Evolutionary conservation across 2,888 invertebrate genomes (phyloP), one percentile per base, ranked within the genome.

Genomic region (Nomada fucata): DNA sequence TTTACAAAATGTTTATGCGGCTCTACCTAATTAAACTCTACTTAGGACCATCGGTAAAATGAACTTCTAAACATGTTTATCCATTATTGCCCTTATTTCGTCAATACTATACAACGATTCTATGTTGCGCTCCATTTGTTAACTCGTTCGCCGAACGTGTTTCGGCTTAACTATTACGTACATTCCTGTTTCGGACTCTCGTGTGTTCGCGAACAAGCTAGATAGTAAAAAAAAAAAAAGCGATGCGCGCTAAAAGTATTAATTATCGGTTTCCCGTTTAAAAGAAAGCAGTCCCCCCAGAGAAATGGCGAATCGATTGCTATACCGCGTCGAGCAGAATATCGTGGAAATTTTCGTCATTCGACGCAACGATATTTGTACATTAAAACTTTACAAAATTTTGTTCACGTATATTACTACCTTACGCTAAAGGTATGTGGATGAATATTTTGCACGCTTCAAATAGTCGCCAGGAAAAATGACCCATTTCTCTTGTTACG

Each of bases 1-100:
- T 82, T 83, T 82, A 84, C 82, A 81, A 75, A 82, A 71, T 86
- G 84, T 81, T 76, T 85, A 86, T 81, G 84, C 76, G 57, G 60
- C 75, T 61, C 80, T 82, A 76, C 59, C 74, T 85, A 85, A 76
- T 72, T 81, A 76, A 87, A 87, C 23, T 81, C 86, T 87, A 89
- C 72, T 82, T 86, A 86, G 83, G 81, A 81, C 75, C 78, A 68
- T 76, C 59, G 70, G 59, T 64, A 71, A 77, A 73, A 64, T 68
- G 74, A 68, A 65, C 20, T 68, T 69, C 75, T 83, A 84, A 69
- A 67, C 44, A 36, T 64, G 75, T 52, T 74, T 79, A 84, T 59
- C 44, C 63, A 78, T 71, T 82, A 82, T 83, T 82, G 78, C 81
- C 83, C 75, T 84, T 84, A 84, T 70, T 65, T 82, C 76, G 53